Conservation (phyloP, 2,797 vertebrate species). For the Mus spretus region DNA sequence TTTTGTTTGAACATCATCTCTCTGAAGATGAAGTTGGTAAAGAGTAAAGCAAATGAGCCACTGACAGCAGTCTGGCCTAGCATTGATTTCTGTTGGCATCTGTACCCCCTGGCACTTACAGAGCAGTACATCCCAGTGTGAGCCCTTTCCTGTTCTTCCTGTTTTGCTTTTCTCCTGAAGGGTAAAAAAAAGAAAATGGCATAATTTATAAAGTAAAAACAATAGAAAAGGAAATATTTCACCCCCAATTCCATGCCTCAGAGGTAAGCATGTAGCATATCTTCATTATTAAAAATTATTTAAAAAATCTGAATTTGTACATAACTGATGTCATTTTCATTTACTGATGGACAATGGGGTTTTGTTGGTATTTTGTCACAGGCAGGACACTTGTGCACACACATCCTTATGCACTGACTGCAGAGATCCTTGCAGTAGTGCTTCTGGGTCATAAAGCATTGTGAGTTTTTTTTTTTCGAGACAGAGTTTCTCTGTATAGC, state of each 20-base stretch:
- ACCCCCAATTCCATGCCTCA: neutral
- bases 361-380: neutral
- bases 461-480: too few relatives aligned
- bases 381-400: neutral
- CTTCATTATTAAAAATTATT: neutral
- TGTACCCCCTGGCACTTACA: neutral
- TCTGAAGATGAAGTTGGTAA: neutral
- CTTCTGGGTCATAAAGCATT: neutral
- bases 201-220: constrained; percentile 30
- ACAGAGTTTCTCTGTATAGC: too few relatives aligned
- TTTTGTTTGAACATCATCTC: neutral
- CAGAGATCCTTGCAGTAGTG: neutral
- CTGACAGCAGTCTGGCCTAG: neutral
- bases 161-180: neutral
- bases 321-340: neutral
- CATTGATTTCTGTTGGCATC: neutral
- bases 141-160: neutral
- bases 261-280: neutral
- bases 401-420: neutral
- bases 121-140: neutral
- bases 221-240: neutral
- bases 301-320: neutral
- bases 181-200: neutral
- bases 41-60: neutral
- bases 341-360: neutral